Evolutionary conservation across 2,113 vertebrate genomes (phyloP).

Genomic region (Pomatorhinus ruficollis): DNA sequence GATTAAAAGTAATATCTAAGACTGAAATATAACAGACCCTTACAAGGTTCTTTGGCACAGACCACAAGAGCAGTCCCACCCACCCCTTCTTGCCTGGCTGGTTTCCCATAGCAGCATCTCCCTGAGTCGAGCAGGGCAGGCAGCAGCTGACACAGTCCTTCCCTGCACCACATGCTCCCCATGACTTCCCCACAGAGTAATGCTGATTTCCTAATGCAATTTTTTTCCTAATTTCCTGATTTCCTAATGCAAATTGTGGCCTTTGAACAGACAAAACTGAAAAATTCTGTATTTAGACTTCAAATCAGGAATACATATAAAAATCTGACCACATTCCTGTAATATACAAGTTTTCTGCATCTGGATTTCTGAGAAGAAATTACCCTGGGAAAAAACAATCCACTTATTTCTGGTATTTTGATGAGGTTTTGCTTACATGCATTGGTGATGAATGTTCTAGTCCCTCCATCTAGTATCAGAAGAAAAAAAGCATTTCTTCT

Average conservation of each 20-base stretch:
- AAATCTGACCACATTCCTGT: not conserved
- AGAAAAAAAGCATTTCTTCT: not conserved
- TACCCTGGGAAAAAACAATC: not conserved
- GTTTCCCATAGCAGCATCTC: not conserved
- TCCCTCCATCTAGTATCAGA: not conserved
- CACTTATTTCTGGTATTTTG: not conserved
- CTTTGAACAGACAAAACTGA: not conserved
- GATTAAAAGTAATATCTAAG: not conserved
- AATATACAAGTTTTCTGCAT: not conserved
- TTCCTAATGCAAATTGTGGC: not conserved
- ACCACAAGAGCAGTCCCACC: not conserved
- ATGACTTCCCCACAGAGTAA: not conserved
- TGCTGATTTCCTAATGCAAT: not conserved
- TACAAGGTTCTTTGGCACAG: not conserved
- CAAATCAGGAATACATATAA: not conserved
- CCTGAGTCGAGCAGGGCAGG: rapidly evolving
- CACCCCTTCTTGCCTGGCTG: not conserved
- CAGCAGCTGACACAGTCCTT: not conserved
- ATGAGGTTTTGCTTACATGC: not conserved
- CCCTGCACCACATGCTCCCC: not conserved
- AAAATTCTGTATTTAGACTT: not conserved
- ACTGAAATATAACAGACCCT: not conserved
- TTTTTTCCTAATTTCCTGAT: not conserved
- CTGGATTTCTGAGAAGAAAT: not conserved
- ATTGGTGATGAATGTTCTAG: not conserved